Conservation (phyloP, 2,888 invertebrate genomes). For the Chaetogeoica ovagalla region DNA sequence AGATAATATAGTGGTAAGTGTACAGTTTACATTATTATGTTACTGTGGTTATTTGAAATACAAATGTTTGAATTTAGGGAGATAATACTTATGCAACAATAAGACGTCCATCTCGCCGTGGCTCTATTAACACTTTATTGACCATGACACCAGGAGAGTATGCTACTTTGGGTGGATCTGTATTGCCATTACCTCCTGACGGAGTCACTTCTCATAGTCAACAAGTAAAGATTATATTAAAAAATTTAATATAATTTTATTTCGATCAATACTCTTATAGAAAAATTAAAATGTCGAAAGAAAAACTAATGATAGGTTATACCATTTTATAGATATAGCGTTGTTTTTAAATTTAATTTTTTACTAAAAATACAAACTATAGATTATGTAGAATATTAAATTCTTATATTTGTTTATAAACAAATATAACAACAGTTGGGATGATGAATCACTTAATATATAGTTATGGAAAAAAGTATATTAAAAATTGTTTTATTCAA, state of each 20-base stretch:
- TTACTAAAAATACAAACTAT: no score
- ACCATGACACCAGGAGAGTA: conserved; percentile 65
- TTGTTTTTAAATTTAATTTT: no score
- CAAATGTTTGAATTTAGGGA: conserved; percentile 61
- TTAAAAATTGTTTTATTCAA: no score
- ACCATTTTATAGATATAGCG: no score
- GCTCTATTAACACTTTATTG: conserved; percentile 61
- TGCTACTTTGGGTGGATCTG: conserved; percentile 66
- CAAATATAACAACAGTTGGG: no score
- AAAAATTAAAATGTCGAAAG: no score
- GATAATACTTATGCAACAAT: conserved; percentile 83
- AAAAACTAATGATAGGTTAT: no score
- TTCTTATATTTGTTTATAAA: no score
- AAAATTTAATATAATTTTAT: neutral
- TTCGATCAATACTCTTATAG: neutral
- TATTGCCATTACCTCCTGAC: conserved; percentile 57
- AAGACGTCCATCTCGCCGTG: conserved; percentile 66
- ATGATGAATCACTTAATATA: no score
- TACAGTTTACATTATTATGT: conserved; percentile 10
- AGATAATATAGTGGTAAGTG: conserved; percentile 57
- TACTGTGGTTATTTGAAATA: neutral
- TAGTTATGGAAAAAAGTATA: no score
- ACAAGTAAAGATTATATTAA: conserved; percentile 55
- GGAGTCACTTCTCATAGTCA: conserved; percentile 58
- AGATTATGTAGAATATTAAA: no score